phyloP scores from a whole-genome alignment of 2,113 vertebrate species.

The Hemibagrus wyckioides region DNA sequence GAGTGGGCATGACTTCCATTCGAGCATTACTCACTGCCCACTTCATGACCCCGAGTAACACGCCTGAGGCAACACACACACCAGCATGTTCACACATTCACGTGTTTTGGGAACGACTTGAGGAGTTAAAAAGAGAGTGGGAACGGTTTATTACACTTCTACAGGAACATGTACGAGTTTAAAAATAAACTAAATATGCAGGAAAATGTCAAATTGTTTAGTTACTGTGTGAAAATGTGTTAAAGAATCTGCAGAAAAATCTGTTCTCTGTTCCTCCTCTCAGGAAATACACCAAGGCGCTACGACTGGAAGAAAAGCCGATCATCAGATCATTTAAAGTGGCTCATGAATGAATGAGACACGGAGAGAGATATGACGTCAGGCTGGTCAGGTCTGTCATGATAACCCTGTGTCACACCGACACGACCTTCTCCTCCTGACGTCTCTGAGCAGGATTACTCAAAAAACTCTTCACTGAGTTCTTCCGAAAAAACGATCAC shows the following conservation, averaged over 20 bases:
- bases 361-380: neutral
- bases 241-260: neutral
- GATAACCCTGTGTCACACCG: neutral
- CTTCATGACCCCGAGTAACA: neutral
- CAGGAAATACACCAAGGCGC: neutral
- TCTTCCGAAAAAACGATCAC: neutral
- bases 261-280: neutral
- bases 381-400: neutral
- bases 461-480: too few species aligned
- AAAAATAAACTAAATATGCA: neutral
- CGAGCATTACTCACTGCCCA: slow-evolving; percentile 35
- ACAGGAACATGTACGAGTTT: neutral
- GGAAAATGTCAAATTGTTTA: neutral
- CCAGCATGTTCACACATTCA: neutral
- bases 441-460: neutral
- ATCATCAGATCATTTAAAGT: neutral
- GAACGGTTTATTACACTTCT: neutral
- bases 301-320: neutral
- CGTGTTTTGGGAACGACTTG: neutral
- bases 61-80: neutral
- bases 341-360: neutral
- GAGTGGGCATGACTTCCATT: slow-evolving; percentile 9
- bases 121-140: neutral
- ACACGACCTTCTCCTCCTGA: neutral
- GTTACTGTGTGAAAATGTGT: neutral